Evolutionary conservation across 2,888 invertebrate genomes (phyloP), one percentile per base, ranked within the genome.

Genomic region (Heliothis peltigera): DNA sequence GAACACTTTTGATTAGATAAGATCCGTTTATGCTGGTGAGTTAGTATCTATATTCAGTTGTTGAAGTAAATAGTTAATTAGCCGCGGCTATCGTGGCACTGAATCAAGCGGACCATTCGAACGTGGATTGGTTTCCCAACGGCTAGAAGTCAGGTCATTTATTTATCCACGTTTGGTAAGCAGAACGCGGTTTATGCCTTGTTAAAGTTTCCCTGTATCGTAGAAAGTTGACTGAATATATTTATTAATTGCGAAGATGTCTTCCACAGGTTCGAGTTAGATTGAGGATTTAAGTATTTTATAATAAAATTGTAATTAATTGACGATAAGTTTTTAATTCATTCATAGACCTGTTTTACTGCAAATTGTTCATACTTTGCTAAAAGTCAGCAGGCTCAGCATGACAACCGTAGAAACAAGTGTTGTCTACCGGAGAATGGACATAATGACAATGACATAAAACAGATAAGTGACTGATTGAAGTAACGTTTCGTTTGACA

Each of bases 101-200:
- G 59, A 53, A 77, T 75, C 75, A 64, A 59, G 47, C 47, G 56
- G 59, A 18, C 56, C 55, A 60, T 64, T 77, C 39, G 19, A 52
- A 75, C 52, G 61, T 69, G 59, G 59, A 64, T 51, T 69, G 70
- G 74, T 75, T 75, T 69, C 75, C 64, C 64, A 64, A 77, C 58
- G 21, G 47, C 59, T 48, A 56, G 62, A 42, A 53, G 46, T 49
- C 61, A 35, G 79, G 73, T 80, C 83, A 81, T 83, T 85, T 82
- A 83, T 80, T 75, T 69, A 75, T 79, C 85, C 86, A 47, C 75
- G 77, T 84, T 84, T 84, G 85, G 84, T 82, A 77, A 39, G 47
- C 48, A 67, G 70, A 64, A 77, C 75, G 79, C 69, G 79, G 74
- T 68, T 63, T 17, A 32, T 60, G 69, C 65, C 77, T 78, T 71